phyloP scores from a whole-genome alignment of 2,888 invertebrate genomes.

The Lasioglossum lativentre region DNA sequence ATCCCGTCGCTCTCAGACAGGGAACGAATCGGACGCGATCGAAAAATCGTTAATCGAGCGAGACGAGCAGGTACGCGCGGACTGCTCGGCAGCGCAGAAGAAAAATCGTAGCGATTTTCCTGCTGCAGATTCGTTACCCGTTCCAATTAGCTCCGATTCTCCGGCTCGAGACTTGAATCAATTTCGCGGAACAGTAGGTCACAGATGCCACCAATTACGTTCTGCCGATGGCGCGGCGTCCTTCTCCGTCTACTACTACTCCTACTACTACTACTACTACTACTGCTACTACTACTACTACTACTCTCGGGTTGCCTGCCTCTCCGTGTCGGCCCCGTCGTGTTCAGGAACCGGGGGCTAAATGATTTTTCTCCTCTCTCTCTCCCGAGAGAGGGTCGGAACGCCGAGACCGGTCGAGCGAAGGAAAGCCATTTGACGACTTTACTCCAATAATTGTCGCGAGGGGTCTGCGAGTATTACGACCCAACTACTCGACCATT shows the following conservation, averaged over 20 bases:
- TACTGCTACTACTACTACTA: conserved; percentile 16
- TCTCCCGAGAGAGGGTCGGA: conserved; percentile 47
- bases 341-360: conserved; percentile 62
- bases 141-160: conserved; percentile 75
- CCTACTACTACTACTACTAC: conserved; percentile 14
- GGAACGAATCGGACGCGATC: conserved; percentile 37
- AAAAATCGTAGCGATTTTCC: conserved; percentile 67
- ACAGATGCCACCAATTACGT: conserved; percentile 80
- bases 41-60: conserved; percentile 44
- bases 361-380: conserved; percentile 74
- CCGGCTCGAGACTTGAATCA: conserved; percentile 75
- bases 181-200: conserved; percentile 78
- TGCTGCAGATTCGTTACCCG: conserved; percentile 69
- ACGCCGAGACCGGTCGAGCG: conserved; percentile 65
- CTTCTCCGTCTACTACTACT: conserved; percentile 63
- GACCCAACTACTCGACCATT: conserved; percentile 55
- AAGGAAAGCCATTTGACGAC: conserved; percentile 74
- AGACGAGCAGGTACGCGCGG: conserved; percentile 32
- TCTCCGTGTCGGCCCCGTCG: conserved; percentile 44
- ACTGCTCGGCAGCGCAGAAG: conserved; percentile 42
- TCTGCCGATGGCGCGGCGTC: conserved; percentile 73
- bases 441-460: conserved; percentile 76
- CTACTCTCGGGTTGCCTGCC: not conserved
- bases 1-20: conserved; percentile 24
- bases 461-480: conserved; percentile 67